These are phyloP conservation scores for Falco novaeseelandiae DNA, from an alignment of 2,797 vertebrate species.

Conservation along the genomic window DNA sequence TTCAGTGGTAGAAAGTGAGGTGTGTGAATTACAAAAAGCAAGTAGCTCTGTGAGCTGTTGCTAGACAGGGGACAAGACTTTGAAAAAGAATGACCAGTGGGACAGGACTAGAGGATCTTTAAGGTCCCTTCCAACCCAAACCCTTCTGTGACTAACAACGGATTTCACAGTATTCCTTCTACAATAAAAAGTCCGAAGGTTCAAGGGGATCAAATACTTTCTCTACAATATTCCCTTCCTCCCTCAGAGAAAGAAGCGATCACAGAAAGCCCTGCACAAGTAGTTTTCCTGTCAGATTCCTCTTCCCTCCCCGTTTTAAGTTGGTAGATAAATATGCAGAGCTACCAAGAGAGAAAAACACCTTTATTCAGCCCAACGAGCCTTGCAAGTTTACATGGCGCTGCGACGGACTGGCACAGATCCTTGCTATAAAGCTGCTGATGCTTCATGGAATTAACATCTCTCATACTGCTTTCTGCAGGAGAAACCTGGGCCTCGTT, in stretches of 20 bases:
- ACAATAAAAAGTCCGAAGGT: neutral
- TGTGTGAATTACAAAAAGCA: neutral
- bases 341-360: neutral
- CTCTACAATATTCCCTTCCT: neutral
- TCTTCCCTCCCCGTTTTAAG: neutral
- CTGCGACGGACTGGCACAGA: neutral
- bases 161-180: neutral
- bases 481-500: neutral
- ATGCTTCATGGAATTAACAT: neutral
- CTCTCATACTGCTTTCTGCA: neutral
- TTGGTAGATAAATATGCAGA: conserved; percentile 8
- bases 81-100: neutral
- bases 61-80: neutral
- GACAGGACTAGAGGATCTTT: neutral
- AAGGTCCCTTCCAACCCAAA: neutral
- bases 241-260: neutral
- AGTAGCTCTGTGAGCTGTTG: neutral
- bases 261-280: neutral
- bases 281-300: neutral
- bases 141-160: neutral
- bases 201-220: neutral
- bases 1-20: neutral
- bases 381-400: neutral
- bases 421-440: neutral
- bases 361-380: neutral